A percentile compares a stretch with the other conserved stretches of the same genome.
phyloP scores from a whole-genome alignment of 2,113 vertebrate species.

The Lampris megalopsis region DNA sequence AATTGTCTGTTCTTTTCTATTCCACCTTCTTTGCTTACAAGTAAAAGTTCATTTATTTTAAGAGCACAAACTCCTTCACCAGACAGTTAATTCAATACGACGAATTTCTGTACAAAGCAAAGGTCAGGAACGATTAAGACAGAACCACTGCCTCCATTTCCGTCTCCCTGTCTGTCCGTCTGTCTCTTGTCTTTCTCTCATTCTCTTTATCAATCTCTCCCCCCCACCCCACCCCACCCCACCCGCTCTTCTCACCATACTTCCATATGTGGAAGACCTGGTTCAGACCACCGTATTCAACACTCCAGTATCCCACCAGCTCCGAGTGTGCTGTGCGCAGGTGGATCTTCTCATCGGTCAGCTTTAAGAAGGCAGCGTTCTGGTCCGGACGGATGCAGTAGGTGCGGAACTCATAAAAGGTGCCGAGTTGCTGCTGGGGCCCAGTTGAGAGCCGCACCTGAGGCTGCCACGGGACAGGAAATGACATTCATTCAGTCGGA shows the following conservation, averaged over 20 bases:
- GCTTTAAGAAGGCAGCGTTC: constrained; percentile 86
- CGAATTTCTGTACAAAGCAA: too few relatives aligned
- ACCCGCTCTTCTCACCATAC: constrained; percentile 78
- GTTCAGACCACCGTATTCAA: constrained; percentile 91
- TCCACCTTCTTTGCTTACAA: too few relatives aligned
- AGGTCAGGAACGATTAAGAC: too few relatives aligned
- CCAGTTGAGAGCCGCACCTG: constrained; percentile 78
- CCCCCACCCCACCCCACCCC: too few relatives aligned
- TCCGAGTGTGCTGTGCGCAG: constrained; percentile 89
- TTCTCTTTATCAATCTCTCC: background rate
- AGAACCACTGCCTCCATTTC: too few relatives aligned
- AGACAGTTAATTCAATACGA: too few relatives aligned
- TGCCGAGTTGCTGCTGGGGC: constrained; percentile 79
- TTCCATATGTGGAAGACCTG: constrained; percentile 94
- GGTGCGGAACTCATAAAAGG: constrained; percentile 93
- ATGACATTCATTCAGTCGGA: background rate
- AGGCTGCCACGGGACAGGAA: constrained; percentile 39
- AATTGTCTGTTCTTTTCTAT: too few relatives aligned
- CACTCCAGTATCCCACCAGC: constrained; percentile 90
- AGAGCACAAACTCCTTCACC: too few relatives aligned
- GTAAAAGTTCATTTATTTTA: too few relatives aligned
- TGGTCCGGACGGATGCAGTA: constrained; percentile 87
- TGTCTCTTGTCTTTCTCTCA: background rate
- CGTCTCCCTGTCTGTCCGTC: too few relatives aligned
- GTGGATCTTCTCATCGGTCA: constrained; percentile 84